Evolutionary conservation across 92 coral and sea anemone genomes (phyloP).

Genomic region (Porites cylindrica): DNA sequence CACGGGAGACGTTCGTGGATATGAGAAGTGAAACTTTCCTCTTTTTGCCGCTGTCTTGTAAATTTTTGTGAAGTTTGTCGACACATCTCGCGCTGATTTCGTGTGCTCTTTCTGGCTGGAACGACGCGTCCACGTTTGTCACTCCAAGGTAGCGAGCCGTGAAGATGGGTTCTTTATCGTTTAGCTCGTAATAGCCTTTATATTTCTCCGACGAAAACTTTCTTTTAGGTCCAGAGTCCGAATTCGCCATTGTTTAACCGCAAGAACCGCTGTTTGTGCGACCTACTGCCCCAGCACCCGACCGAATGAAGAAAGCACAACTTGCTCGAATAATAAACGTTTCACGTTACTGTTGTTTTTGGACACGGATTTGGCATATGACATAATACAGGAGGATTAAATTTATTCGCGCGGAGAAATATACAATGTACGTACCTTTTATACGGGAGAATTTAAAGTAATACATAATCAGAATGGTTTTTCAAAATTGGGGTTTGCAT

Average conservation of each 20-base stretch:
- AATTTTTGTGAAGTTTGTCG: constrained; percentile 51
- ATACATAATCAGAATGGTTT: too few relatives aligned
- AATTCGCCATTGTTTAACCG: constrained; percentile 6
- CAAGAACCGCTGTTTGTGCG: background rate
- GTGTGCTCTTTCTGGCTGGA: constrained; percentile 62
- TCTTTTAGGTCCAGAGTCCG: constrained; percentile 11
- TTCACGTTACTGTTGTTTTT: constrained; percentile 12
- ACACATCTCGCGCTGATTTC: constrained; percentile 48
- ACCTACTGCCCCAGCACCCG: background rate
- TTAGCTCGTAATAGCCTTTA: constrained; percentile 67
- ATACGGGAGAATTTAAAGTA: too few relatives aligned
- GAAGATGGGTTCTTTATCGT: constrained; percentile 75
- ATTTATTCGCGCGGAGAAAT: too few relatives aligned
- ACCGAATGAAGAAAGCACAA: background rate
- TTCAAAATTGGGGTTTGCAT: too few relatives aligned
- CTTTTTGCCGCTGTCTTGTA: constrained; percentile 34
- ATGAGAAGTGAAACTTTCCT: constrained; percentile 78
- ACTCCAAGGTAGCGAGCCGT: constrained; percentile 72
- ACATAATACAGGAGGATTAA: background rate
- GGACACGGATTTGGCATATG: background rate
- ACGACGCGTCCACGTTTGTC: constrained; percentile 46
- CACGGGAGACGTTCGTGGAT: constrained; percentile 84
- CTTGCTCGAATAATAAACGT: background rate
- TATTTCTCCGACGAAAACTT: constrained; percentile 74
- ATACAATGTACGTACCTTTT: too few relatives aligned